Conservation (phyloP, 2,888 invertebrate genomes). For the Nomada ferruginata region DNA sequence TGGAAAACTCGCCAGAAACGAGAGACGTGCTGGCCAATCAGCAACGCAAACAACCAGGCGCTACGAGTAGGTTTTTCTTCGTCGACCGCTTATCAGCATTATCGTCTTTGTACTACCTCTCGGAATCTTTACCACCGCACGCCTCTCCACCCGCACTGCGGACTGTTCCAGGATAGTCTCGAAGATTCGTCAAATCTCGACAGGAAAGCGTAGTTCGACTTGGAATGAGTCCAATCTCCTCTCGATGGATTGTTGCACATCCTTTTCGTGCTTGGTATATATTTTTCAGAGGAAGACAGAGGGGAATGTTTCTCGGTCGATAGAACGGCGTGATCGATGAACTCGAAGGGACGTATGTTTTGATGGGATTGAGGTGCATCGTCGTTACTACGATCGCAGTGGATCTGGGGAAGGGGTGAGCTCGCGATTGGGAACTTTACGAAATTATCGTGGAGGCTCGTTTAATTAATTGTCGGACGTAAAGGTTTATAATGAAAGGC, state of each 20-base stretch:
- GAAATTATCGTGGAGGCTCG: conserved; percentile 6
- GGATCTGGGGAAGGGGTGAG: too few species aligned
- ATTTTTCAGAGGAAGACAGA: neutral
- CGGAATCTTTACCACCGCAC: neutral
- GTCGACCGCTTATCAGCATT: conserved; percentile 70
- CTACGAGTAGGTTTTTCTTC: conserved; percentile 63
- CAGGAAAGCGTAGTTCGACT: conserved; percentile 64
- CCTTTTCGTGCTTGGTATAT: conserved; percentile 42
- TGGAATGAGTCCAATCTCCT: conserved; percentile 74
- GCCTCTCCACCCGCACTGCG: conserved; percentile 67
- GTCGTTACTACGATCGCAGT: conserved; percentile 12
- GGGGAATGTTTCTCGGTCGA: conserved; percentile 4
- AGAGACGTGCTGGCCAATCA: conserved; percentile 64
- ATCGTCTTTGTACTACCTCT: conserved; percentile 44
- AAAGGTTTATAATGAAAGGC: neutral
- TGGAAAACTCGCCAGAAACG: neutral
- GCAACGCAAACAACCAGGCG: conserved; percentile 74
- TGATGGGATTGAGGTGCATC: conserved; percentile 19
- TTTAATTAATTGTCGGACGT: conserved; percentile 26
- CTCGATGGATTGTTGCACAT: conserved; percentile 63
- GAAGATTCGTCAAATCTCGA: conserved; percentile 75
- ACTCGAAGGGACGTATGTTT: conserved; percentile 14
- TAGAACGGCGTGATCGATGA: conserved; percentile 26
- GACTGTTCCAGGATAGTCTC: conserved; percentile 67
- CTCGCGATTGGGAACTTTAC: neutral